Evolutionary conservation across 2,888 invertebrate genomes (phyloP), one percentile per base, ranked within the genome.

Genomic region (Pardosa pseudoannulata): DNA sequence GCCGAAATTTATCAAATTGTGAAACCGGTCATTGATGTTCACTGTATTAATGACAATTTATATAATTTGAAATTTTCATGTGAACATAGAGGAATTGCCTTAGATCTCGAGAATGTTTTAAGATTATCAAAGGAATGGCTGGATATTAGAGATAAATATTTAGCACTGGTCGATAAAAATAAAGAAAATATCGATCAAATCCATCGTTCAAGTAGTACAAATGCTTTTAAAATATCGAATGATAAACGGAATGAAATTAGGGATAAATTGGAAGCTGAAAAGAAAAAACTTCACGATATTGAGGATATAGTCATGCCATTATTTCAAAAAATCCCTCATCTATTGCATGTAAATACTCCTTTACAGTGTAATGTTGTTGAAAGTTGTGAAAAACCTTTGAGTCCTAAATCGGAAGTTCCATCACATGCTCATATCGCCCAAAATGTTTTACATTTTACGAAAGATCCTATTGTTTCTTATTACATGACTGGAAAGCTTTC

Each of bases 1-100:
- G 65, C 46, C 3, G 41, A 64, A 6, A 41, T 86, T 41, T 86
- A 86, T 46, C 86, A 86, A 31, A 74, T 86, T 13, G 86, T 86
- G 13, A 79, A 70, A 50, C 86, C 86, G 23, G 19, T 70, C 9
- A 71, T 86, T 0, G 68, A 75, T 28, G 16, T 74, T 9, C 19
- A 79, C 13, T 79, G 39, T 27, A 62, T 79, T 1, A 19, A 36
- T 6, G 13, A 11, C 6, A 74, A 86, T 31, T 28, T 68, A 5
- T 19, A 23, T 28, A 31, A 16, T 7, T 56, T 86, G 9, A n/a
- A 39, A 27, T 16, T 31, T 9, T 79, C 79, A 1, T 79, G 70
- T 46, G 50, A 28, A 0, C 27, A 62, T 3, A 74, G 86, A 31
- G 71, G 64, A 23, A 62, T 86, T 7, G 19, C 27, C 39, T 13